A percentile compares a stretch with the other conserved stretches of the same genome.
These are phyloP conservation scores for Corythornis madagascariensis DNA, from an alignment of 2,113 vertebrate genomes.

Conservation along the genomic window DNA sequence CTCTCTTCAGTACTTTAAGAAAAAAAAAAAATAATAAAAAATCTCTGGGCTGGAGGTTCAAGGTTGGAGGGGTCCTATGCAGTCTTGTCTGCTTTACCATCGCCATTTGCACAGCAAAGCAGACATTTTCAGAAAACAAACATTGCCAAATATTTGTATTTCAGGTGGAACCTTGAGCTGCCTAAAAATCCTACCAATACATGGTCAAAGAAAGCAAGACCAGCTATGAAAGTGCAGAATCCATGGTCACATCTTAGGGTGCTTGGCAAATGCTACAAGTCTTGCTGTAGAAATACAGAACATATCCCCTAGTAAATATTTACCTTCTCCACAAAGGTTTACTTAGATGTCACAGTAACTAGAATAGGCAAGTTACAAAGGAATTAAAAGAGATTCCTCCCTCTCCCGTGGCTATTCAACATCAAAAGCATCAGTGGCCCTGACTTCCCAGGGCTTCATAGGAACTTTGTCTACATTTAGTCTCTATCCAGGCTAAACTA, in stretches of 20 bases:
- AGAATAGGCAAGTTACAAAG: not conserved
- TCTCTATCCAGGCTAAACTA: not conserved
- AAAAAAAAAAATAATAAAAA: no score
- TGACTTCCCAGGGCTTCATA: not conserved
- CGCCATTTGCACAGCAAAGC: not conserved
- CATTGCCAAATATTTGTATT: constrained; percentile 24
- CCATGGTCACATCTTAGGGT: not conserved
- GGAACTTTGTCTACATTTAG: not conserved
- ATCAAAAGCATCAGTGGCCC: not conserved
- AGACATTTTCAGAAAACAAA: not conserved
- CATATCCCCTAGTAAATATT: not conserved
- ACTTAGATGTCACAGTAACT: not conserved
- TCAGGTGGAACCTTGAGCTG: not conserved
- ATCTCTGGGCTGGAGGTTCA: not conserved
- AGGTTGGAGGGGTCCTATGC: not conserved
- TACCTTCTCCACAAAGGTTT: not conserved
- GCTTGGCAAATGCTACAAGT: not conserved
- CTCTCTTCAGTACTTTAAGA: not conserved
- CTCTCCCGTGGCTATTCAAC: not conserved
- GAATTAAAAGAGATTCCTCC: not conserved
- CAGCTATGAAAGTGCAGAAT: not conserved
- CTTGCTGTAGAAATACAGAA: not conserved
- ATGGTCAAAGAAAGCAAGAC: accelerated
- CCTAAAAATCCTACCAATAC: not conserved
- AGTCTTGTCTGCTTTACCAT: not conserved